Conservation (phyloP, 2,797 vertebrate genomes). For the Nothura maculosa region DNA sequence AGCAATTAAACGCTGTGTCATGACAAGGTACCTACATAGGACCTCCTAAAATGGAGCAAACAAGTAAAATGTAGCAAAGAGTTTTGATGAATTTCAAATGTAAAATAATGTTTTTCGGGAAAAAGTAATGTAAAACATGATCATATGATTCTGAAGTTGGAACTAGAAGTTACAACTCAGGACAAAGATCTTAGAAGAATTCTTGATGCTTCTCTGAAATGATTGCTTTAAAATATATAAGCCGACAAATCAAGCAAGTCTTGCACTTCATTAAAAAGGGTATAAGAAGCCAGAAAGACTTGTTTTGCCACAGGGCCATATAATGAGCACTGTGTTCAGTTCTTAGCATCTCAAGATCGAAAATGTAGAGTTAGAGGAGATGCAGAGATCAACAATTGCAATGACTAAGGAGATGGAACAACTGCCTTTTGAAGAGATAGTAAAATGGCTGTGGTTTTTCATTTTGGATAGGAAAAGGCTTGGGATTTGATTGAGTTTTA, state of each 20-base stretch:
- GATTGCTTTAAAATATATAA: neutral
- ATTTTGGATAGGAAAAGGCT: neutral
- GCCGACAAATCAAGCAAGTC: neutral
- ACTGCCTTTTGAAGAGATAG: neutral
- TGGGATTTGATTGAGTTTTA: neutral
- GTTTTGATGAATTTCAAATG: neutral
- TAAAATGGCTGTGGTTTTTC: neutral
- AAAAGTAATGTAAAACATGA: neutral
- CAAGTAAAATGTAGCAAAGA: neutral
- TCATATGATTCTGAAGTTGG: neutral
- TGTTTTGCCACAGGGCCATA: neutral
- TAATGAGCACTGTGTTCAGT: neutral
- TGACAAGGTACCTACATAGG: neutral
- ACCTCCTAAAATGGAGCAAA: neutral
- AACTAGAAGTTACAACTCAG: neutral
- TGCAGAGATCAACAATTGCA: neutral
- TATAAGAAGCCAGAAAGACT: neutral
- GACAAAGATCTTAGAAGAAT: neutral
- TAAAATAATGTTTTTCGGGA: neutral
- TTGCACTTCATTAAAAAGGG: neutral
- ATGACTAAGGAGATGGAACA: neutral
- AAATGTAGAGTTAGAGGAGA: neutral
- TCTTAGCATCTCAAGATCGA: neutral
- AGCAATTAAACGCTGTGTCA: neutral
- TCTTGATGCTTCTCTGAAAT: neutral